These are phyloP conservation scores for Caenorhabditis sp. DNA, from an alignment of 2,888 invertebrate genomes.

Conservation along the genomic window DNA sequence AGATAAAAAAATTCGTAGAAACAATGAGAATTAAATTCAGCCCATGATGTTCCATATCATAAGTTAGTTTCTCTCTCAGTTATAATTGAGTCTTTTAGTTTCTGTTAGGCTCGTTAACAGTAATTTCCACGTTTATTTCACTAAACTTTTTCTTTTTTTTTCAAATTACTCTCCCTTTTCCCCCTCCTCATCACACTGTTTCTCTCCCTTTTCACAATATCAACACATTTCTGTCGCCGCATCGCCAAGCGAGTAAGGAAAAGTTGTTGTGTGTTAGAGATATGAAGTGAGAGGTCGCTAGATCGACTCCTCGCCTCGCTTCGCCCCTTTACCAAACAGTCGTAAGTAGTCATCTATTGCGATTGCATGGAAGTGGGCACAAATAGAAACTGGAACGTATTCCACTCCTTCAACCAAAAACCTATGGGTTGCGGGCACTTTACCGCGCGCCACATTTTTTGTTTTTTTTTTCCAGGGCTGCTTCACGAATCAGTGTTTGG, in stretches of 20 bases:
- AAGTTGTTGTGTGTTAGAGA: background rate
- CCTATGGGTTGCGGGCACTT: constrained; percentile 36
- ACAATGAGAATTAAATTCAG: too few relatives aligned
- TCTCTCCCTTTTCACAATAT: too few relatives aligned
- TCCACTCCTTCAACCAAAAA: constrained; percentile 34
- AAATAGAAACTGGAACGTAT: constrained; percentile 20
- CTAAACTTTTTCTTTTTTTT: background rate
- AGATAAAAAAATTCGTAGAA: too few relatives aligned
- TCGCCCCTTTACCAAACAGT: constrained; percentile 37
- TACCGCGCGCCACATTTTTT: constrained; percentile 30
- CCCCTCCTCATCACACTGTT: too few relatives aligned
- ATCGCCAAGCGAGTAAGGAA: background rate
- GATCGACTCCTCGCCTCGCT: constrained; percentile 10
- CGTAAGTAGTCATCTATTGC: constrained; percentile 24
- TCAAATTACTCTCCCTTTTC: too few relatives aligned
- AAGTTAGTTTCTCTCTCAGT: too few relatives aligned
- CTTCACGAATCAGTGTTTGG: constrained; percentile 76
- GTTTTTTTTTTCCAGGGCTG: constrained; percentile 12
- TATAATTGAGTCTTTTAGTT: too few relatives aligned
- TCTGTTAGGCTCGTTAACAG: too few relatives aligned
- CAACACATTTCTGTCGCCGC: too few relatives aligned
- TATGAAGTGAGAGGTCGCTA: background rate
- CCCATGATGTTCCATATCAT: too few relatives aligned
- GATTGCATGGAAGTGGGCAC: constrained; percentile 38
- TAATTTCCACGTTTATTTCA: too few relatives aligned